Percentiles rank a stretch among this genome's conserved stretches.
These are phyloP conservation scores for Drosophila funebris DNA, from an alignment of 1,140 invertebrate genomes.

Conservation along the genomic window DNA sequence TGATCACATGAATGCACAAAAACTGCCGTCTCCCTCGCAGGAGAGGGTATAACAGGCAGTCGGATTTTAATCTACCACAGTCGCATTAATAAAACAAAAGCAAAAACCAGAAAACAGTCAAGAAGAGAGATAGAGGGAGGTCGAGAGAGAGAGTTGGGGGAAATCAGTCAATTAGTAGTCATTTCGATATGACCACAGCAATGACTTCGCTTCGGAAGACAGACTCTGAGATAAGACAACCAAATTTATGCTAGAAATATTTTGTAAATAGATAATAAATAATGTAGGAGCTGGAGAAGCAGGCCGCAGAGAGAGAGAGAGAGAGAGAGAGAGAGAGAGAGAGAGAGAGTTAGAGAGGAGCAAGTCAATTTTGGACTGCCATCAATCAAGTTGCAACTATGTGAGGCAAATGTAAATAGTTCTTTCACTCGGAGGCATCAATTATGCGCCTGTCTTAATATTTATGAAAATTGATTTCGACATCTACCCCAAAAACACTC, in stretches of 20 bases:
- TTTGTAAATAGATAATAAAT: slow-evolving; percentile 74
- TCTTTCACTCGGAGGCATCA: slow-evolving; percentile 50
- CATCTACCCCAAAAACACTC: slow-evolving; percentile 49
- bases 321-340: background rate
- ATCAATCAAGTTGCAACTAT: slow-evolving; percentile 68
- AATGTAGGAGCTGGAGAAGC: slow-evolving; percentile 36
- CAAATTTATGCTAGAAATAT: slow-evolving; percentile 69
- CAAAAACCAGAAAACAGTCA: slow-evolving; percentile 46
- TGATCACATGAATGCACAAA: slow-evolving; percentile 58
- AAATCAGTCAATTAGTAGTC: slow-evolving; percentile 75
- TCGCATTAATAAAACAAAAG: slow-evolving; percentile 74
- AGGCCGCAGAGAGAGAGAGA: background rate
- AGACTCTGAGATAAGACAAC: slow-evolving; percentile 27
- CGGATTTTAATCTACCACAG: slow-evolving; percentile 66
- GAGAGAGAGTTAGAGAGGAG: background rate
- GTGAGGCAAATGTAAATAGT: slow-evolving; percentile 56
- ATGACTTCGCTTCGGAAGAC: slow-evolving; percentile 1
- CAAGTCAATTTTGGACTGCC: slow-evolving; percentile 47
- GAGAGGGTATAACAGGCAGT: slow-evolving; percentile 10
- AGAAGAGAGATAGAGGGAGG: slow-evolving; percentile 13
- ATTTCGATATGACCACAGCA: slow-evolving; percentile 57
- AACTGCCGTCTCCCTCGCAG: slow-evolving; percentile 5
- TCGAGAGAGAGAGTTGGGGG: slow-evolving; percentile 21
- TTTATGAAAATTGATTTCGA: slow-evolving; percentile 80
- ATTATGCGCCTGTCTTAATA: slow-evolving; percentile 79